phyloP scores from a whole-genome alignment of 2,888 invertebrate species.

The Sinhomidia bicolor region DNA sequence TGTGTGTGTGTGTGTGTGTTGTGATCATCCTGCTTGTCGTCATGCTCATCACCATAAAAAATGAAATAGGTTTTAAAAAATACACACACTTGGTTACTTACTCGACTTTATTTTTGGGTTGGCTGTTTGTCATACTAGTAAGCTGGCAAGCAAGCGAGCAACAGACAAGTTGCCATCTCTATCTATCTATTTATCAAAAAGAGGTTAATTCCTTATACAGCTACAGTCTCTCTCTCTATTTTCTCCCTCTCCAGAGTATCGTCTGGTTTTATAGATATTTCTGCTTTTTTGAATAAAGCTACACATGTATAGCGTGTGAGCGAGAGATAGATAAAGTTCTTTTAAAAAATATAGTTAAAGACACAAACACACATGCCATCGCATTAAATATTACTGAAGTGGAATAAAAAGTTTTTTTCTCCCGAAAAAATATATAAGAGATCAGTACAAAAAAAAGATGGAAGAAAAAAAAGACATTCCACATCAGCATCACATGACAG shows the following conservation, averaged over 20 bases:
- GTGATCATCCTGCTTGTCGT: constrained; percentile 48
- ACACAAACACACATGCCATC: constrained; percentile 3
- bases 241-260: constrained; percentile 9
- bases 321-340: constrained; percentile 1
- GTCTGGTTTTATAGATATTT: constrained; percentile 29
- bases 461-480: constrained; percentile 8
- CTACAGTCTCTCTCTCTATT: neutral
- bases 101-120: neutral
- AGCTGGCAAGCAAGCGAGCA: constrained; percentile 43
- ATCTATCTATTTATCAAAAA: constrained; percentile 48
- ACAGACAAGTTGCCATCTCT: constrained; percentile 41
- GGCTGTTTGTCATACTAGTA: neutral
- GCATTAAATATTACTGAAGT: constrained; percentile 54
- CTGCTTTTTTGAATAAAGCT: neutral
- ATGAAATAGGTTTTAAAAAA: constrained; percentile 59
- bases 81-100: constrained; percentile 40
- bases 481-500: constrained; percentile 43
- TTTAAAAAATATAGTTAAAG: constrained; percentile 2
- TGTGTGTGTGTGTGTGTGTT: constrained; percentile 45
- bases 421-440: neutral
- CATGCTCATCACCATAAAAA: constrained; percentile 68
- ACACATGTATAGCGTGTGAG: neutral
- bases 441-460: constrained; percentile 17
- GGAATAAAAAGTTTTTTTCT: constrained; percentile 28
- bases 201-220: constrained; percentile 51